Base-by-base conservation (phyloP, 2,888 invertebrate genomes). In the Coenonympha arcania region DNA sequence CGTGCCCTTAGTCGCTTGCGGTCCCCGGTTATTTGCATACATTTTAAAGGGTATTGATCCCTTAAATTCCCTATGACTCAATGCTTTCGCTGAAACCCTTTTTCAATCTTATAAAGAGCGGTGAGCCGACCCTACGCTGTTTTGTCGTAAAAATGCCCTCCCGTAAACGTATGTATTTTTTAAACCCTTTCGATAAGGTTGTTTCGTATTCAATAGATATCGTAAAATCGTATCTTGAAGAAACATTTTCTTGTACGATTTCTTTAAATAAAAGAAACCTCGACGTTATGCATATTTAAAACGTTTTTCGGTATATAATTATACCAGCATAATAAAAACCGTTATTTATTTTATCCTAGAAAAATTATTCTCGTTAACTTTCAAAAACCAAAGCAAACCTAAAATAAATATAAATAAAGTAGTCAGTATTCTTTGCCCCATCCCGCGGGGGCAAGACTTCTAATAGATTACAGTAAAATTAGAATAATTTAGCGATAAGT, bases 41-140 rank as follows among this genome's bases (percentile, higher is more conserved):
- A 44, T 44, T 44, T 44, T 44, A 44, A 44, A 44, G 44, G 44
- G 30, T 34, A 44, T 44, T 44, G 44, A 44, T 44, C 44, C 43
- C 20, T 34, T 24, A 44, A 44, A 44, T 44, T 34, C 34, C 44
- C 34, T 44, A 34, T 44, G 34, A 44, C 44, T 44, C 22, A 44
- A 44, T 44, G 34, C 34, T 44, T 30, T 44, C n/a, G 34, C 30
- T 34, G 34, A 34, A 44, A 34, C 24, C 34, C 44, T 24, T 44
- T n/a, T 44, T 44, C 44, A 44, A 34, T 44, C 33, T 33, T 34
- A 44, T 44, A 44, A 44, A 44, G 44, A 31, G 33, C 34, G n/a
- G n/a, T n/a, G n/a, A n/a, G n/a, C 22, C 16, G 15, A 13, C 43
- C 28, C 22, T 43, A 33, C 33, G 43, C 34, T 34, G 24, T 42